phyloP scores from a whole-genome alignment of 2,888 invertebrate species.

The Drosophila emarginata region DNA sequence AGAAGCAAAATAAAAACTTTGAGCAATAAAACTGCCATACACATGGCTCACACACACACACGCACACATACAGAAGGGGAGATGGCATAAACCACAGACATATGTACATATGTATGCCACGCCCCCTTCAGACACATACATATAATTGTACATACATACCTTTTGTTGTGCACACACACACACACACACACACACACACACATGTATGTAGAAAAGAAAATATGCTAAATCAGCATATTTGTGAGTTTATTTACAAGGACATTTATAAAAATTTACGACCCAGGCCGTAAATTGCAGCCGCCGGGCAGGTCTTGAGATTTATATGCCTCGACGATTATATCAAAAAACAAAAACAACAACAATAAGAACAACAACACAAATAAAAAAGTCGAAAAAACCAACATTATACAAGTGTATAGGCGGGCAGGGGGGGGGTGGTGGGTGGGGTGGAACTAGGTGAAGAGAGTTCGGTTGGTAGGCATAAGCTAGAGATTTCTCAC shows the following conservation, averaged over 20 bases:
- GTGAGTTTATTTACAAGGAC: constrained; percentile 78
- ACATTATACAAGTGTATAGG: neutral
- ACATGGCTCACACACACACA: constrained; percentile 38
- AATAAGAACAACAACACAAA: neutral
- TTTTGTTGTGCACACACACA: constrained; percentile 5
- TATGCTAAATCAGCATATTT: constrained; percentile 78
- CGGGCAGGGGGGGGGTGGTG: neutral
- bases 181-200: neutral
- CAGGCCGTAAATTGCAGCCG: constrained; percentile 73
- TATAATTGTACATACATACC: neutral
- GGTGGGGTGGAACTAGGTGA: neutral
- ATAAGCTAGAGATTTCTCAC: constrained; percentile 58
- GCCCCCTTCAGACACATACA: constrained; percentile 41
- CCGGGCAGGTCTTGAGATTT: constrained; percentile 77
- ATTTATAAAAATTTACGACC: constrained; percentile 77
- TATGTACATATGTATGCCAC: constrained; percentile 49
- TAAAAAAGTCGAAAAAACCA: neutral
- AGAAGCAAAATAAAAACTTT: constrained; percentile 30
- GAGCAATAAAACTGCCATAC: constrained; percentile 69
- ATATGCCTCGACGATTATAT: constrained; percentile 73
- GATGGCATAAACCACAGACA: constrained; percentile 67
- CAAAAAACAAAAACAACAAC: constrained; percentile 20
- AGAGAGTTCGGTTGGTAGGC: constrained; percentile 19
- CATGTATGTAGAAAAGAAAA: constrained; percentile 63
- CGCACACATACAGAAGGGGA: too few species aligned